Evolutionary conservation across 64 coral and sea anemone genomes (phyloP).

Genomic region (Pocillopora damicornis): DNA sequence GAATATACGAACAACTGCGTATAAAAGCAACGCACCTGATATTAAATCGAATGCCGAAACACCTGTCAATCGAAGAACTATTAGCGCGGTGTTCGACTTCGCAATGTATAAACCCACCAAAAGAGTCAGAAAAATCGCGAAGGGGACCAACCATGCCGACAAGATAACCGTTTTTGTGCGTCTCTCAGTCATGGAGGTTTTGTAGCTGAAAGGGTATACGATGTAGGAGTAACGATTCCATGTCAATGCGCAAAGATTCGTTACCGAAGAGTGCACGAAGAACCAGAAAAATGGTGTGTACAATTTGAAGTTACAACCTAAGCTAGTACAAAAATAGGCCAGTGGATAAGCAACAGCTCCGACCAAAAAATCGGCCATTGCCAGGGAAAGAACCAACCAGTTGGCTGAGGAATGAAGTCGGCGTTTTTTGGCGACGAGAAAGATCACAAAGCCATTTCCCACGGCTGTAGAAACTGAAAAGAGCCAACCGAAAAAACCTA

Average conservation of each 20-base stretch:
- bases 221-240: conserved; percentile 19
- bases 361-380: neutral
- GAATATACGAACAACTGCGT: neutral
- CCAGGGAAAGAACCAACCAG: conserved; percentile 17
- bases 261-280: neutral
- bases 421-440: neutral
- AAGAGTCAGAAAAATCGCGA: neutral
- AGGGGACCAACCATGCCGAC: neutral
- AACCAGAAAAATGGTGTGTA: neutral
- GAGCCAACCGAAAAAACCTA: neutral
- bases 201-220: conserved; percentile 9
- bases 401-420: conserved; percentile 21
- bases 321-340: too few relatives aligned
- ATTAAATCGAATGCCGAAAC: neutral
- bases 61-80: neutral
- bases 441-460: conserved; percentile 4
- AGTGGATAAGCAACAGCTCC: neutral
- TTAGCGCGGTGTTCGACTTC: neutral
- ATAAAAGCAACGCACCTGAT: neutral
- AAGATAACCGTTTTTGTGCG: neutral
- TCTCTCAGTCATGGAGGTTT: neutral
- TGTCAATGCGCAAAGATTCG: neutral
- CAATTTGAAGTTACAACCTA: neutral
- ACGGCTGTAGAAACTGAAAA: neutral
- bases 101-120: neutral